These are phyloP conservation scores for Manis crassicaudata DNA, from an alignment of 2,797 vertebrate genomes.

Conservation along the genomic window DNA sequence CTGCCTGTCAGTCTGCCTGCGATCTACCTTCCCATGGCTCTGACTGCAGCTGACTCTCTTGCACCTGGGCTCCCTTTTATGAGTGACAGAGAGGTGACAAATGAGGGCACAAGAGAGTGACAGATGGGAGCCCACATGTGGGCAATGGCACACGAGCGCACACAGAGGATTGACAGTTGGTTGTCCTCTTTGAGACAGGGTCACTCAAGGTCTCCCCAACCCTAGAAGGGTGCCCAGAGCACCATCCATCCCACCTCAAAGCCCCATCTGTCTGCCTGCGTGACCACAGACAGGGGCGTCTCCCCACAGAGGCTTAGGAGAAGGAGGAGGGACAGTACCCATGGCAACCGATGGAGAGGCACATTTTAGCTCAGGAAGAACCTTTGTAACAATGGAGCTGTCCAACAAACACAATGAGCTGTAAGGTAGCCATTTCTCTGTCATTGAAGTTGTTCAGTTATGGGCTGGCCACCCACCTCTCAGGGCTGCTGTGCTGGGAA, in stretches of 20 bases:
- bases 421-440: conserved; percentile 13
- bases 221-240: not conserved
- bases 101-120: conserved; percentile 36
- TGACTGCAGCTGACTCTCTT: conserved; percentile 3
- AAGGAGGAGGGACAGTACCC: conserved; percentile 42
- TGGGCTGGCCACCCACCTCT: not conserved
- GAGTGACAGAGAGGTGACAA: conserved; percentile 69
- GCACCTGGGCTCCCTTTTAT: conserved; percentile 57
- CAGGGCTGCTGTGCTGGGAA: not conserved
- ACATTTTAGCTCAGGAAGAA: not conserved
- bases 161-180: conserved; percentile 34
- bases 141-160: not conserved
- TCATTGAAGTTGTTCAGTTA: not conserved
- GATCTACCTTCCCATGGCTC: not conserved
- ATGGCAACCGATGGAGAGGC: conserved; percentile 54
- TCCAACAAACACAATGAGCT: conserved; percentile 18
- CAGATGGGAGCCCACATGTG: not conserved
- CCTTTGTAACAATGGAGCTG: not conserved
- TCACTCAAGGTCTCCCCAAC: not conserved
- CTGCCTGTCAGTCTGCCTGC: not conserved
- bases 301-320: not conserved
- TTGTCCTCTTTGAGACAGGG: conserved; percentile 23
- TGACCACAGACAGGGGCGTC: not conserved
- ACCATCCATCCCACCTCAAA: not conserved
- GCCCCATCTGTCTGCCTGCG: not conserved